Evolutionary conservation across 2,888 invertebrate genomes (phyloP), one percentile per base, ranked within the genome.

Genomic region (Drosophila mimetica): DNA sequence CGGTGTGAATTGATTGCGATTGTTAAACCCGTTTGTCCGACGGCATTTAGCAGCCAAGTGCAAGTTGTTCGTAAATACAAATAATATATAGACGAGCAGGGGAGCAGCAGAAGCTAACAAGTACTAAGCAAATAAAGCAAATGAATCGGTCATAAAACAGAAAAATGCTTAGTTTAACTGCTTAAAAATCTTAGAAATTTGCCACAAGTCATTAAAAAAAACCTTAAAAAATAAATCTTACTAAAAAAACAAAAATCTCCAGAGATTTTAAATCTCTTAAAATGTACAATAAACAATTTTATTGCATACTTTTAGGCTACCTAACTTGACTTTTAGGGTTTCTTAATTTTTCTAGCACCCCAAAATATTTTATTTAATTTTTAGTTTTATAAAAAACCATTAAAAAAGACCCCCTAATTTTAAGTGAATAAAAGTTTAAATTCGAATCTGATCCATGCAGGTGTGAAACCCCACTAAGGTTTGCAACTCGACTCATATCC

Each of bases 1-100:
- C 52, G 46, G 59, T 74, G 52, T 52, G 51, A 61, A 58, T 82
- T 79, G 51, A 53, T 53, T 52, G 51, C 44, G 63, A 48, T 66
- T 70, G 58, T 67, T 72, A 72, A 80, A 86, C 85, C 75, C 50
- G 80, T 86, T 80, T 83, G 44, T 8, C 54, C 63, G 60, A 44
- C 60, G 54, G 46, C 66, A 67, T 80, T 80, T 86, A 86, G 78
- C 80, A 70, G 78, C 70, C 59, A 86, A 86, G 81, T 86, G 87
- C 87, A 84, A 86, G 63, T 65, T 52, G 53, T 64, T 20, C 67
- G 42, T 28, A 32, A 64, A 53, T 30, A 30, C 34, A 22, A 32
- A 36, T 54, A 14, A 37, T 37, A 22, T 30, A 18, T 28, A 18
- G 36, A n/a, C 14, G 18, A 59, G 42, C 54, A 32, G 32, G 28